Evolutionary conservation across 2,797 vertebrate genomes (phyloP), one percentile per base, ranked within the genome.

Genomic region (Coregonus suidteri): DNA sequence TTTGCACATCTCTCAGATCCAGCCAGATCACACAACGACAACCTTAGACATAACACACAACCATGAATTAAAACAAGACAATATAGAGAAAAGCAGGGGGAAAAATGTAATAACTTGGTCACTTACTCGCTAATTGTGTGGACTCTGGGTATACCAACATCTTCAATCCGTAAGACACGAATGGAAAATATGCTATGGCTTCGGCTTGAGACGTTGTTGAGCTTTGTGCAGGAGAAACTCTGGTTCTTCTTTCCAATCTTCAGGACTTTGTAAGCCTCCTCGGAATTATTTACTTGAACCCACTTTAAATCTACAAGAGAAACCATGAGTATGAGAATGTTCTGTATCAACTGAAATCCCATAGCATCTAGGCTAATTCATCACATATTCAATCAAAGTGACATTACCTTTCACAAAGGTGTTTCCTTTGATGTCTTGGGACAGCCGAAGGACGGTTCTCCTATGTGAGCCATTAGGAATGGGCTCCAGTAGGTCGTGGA

Each of bases 1-100:
- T 95, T 96, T 37, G 96, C 93, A 64, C 91, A 97, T 79, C 98
- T 93, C 87, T 99, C 97, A 0, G 98, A 99, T 37, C 98, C 97
- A 73, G 97, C 98, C 79, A 99, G 93, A 86, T 99, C 97, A 81
- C 98, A 99, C 73, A 99, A 86, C 0, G 91, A 93, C 78, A 99
- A 79, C 70, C 70, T 35, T 37, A 68, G 18, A 75, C 41, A 37
- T 6, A 68, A 15, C 54, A 67, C 30, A 7, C 4, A 56, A 18
- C n/a, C 16, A 70, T 16, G 11, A 6, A 53, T 3, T 52, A 35
- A 13, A 73, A 73, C 37, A 70, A 16, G 67, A 18, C 4, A 41
- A 72, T 25, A 83, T 83, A 41, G 30, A 70, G 14, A 54, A 76
- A 9, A 37, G 73, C 7, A 41, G 54, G 13, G 34, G 18, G 0